Conservation (phyloP, 2,888 invertebrate species). For the Diogma glabrata region DNA sequence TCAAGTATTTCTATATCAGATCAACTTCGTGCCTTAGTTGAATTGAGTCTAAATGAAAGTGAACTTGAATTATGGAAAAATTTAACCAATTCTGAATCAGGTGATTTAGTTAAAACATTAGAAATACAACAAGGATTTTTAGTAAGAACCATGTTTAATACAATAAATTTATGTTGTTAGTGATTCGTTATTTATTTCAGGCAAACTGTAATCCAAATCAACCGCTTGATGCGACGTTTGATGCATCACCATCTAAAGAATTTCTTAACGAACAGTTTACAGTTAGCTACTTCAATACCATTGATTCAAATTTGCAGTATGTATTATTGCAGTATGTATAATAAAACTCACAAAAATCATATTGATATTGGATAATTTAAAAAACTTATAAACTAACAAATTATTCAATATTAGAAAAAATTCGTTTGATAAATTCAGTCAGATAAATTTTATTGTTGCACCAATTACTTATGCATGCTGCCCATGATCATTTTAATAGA, state of each 20-base stretch:
- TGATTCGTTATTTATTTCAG: background rate
- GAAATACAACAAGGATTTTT: constrained; percentile 30
- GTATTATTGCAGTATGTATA: constrained; percentile 12
- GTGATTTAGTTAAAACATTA: constrained; percentile 30
- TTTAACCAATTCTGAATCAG: constrained; percentile 28
- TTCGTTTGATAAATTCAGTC: no score
- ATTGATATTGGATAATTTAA: no score
- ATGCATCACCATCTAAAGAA: constrained; percentile 26
- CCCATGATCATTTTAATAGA: no score
- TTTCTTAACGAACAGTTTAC: constrained; percentile 23
- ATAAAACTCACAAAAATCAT: no score
- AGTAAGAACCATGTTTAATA: constrained; percentile 28
- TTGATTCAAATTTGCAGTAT: constrained; percentile 21
- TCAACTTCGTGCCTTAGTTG: constrained; percentile 43
- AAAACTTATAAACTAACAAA: no score
- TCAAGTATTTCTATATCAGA: constrained; percentile 36
- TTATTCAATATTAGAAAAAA: no score
- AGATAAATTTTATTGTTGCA: no score
- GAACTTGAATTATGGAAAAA: constrained; percentile 39
- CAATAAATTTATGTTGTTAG: no score
- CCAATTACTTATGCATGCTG: background rate
- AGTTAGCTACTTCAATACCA: constrained; percentile 22
- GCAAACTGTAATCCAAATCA: constrained; percentile 9
- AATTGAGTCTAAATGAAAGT: constrained; percentile 40
- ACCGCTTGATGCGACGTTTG: constrained; percentile 2